Evolutionary conservation across 2,797 vertebrate species (phyloP).

Genomic region (Salmo trutta): DNA sequence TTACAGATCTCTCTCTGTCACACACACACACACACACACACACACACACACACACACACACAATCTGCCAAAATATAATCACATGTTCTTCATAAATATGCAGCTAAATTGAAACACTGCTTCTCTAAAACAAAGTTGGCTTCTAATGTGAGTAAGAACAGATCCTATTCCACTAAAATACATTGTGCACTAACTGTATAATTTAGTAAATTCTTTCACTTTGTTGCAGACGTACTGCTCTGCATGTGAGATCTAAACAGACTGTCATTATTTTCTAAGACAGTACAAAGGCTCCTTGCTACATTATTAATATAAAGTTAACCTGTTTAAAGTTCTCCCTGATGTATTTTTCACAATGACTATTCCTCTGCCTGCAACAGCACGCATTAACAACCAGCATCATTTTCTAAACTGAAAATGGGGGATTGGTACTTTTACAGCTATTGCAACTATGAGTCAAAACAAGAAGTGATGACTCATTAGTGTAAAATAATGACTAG

Average conservation of each 20-base stretch:
- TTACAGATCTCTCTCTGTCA: conserved; percentile 53
- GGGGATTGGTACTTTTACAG: conserved; percentile 21
- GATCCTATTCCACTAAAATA: conserved; percentile 26
- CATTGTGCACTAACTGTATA: conserved; percentile 8
- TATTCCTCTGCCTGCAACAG: conserved; percentile 21
- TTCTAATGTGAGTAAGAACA: conserved; percentile 20
- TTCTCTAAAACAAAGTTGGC: conserved; percentile 35
- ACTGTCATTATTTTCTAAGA: conserved; percentile 34
- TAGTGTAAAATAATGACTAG: conserved; percentile 34
- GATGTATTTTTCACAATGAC: conserved; percentile 48
- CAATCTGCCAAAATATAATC: conserved; percentile 43
- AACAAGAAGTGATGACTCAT: conserved; percentile 59
- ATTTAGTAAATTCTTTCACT: conserved; percentile 33
- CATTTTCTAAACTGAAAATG: conserved; percentile 24
- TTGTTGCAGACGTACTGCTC: conserved; percentile 27
- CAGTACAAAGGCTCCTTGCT: conserved; percentile 43
- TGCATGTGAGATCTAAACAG: conserved; percentile 30
- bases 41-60: conserved; percentile 33
- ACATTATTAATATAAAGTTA: conserved; percentile 26
- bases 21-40: conserved; percentile 30
- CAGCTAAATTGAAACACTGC: conserved; percentile 50
- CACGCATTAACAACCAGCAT: conserved; percentile 28
- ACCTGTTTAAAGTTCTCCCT: conserved; percentile 28
- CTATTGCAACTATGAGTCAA: conserved; percentile 48
- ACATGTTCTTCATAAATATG: conserved; percentile 56